phyloP scores from a whole-genome alignment of 1,140 invertebrate genomes.

The Choristoneura fumiferana region DNA sequence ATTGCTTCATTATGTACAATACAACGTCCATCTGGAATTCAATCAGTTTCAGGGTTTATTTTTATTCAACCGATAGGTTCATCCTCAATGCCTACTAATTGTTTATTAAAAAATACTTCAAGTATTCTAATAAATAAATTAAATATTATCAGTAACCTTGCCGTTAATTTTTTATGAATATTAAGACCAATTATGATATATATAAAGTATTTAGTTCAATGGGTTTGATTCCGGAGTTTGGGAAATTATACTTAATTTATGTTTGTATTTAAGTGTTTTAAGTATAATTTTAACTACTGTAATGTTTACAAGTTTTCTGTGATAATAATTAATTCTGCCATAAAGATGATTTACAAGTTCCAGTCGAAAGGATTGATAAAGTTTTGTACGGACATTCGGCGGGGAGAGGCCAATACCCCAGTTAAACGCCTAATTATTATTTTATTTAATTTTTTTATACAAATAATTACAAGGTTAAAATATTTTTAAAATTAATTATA shows the following conservation, averaged over 20 bases:
- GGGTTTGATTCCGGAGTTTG: slow-evolving; percentile 7
- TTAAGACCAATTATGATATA: slow-evolving; percentile 8
- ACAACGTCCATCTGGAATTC: too few species aligned
- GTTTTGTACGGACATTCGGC: background rate
- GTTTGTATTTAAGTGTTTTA: slow-evolving; percentile 30
- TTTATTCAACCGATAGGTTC: too few species aligned
- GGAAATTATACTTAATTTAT: slow-evolving; percentile 11
- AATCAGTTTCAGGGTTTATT: too few species aligned
- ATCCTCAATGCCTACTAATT: too few species aligned
- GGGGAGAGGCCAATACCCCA: slow-evolving; percentile 24
- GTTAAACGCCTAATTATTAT: slow-evolving; percentile 22
- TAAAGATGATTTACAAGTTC: slow-evolving; percentile 29
- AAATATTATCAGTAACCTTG: background rate
- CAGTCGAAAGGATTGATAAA: slow-evolving; percentile 6
- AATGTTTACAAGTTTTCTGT: slow-evolving; percentile 52
- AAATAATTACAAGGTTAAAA: background rate
- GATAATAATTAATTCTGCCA: slow-evolving; percentile 58
- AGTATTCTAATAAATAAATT: too few species aligned
- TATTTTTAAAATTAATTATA: background rate
- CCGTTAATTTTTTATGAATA: background rate
- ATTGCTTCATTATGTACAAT: too few species aligned
- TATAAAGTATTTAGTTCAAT: slow-evolving; percentile 4
- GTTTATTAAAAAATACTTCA: too few species aligned
- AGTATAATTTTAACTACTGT: slow-evolving; percentile 43
- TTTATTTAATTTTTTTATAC: slow-evolving; percentile 9